These are phyloP conservation scores for Fregata magnificens DNA, from an alignment of 2,113 vertebrate species.

Conservation along the genomic window DNA sequence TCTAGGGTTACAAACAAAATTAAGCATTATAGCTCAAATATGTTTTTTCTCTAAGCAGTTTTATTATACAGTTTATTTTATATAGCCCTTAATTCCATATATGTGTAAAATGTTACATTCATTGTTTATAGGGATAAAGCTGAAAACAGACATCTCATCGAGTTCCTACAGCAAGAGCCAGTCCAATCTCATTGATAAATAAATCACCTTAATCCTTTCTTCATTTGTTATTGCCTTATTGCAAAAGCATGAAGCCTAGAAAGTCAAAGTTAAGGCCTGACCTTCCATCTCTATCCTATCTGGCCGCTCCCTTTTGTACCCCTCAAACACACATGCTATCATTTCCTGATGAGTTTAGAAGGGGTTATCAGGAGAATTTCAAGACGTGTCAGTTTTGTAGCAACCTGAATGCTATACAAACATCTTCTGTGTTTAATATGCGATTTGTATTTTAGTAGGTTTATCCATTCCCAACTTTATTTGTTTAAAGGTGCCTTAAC, in stretches of 20 bases:
- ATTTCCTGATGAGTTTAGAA: slow-evolving; percentile 37
- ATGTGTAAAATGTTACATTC: neutral
- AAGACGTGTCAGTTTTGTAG: slow-evolving; percentile 64
- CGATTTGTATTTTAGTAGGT: slow-evolving; percentile 62
- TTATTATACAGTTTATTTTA: neutral
- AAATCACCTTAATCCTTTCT: neutral
- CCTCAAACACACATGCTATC: slow-evolving; percentile 1
- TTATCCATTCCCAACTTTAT: slow-evolving; percentile 64
- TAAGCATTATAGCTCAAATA: neutral
- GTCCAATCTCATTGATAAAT: neutral
- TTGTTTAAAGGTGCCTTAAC: slow-evolving; percentile 73
- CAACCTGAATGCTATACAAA: slow-evolving; percentile 63
- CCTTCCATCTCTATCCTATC: slow-evolving; percentile 14
- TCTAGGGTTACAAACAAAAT: neutral
- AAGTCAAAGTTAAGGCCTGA: slow-evolving; percentile 46
- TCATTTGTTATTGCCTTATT: neutral
- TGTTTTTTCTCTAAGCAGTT: neutral
- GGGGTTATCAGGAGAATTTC: slow-evolving; percentile 58
- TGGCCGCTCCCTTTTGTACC: slow-evolving; percentile 34
- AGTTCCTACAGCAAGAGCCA: neutral
- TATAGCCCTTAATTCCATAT: neutral
- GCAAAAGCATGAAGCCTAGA: neutral
- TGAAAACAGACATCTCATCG: neutral
- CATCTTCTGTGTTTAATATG: slow-evolving; percentile 60
- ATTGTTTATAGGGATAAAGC: neutral